Evolutionary conservation across 2,888 invertebrate genomes (phyloP).

Genomic region (Heliothis peltigera): DNA sequence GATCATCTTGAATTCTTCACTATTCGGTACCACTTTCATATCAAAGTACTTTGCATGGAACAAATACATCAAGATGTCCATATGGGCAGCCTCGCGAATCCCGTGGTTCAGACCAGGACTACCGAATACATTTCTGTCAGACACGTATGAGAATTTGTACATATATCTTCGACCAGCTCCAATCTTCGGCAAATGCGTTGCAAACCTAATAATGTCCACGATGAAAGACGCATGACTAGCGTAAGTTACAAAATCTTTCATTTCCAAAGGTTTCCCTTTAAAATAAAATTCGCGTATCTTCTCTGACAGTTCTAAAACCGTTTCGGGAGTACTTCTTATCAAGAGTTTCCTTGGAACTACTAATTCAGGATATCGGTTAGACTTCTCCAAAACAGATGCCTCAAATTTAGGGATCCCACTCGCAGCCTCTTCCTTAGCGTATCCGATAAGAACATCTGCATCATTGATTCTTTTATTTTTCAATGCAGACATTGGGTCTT

Average conservation of each 20-base stretch:
- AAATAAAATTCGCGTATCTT: slow-evolving; percentile 71
- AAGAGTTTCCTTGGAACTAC: slow-evolving; percentile 71
- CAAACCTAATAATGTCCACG: slow-evolving; percentile 60
- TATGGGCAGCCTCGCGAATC: slow-evolving; percentile 71
- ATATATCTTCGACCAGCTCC: slow-evolving; percentile 40
- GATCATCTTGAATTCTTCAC: slow-evolving; percentile 70
- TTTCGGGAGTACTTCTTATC: slow-evolving; percentile 53
- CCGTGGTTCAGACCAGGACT: slow-evolving; percentile 65
- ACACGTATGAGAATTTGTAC: slow-evolving; percentile 66
- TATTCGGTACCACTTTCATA: slow-evolving; percentile 66
- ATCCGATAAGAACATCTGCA: slow-evolving; percentile 92
- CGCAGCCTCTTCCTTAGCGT: slow-evolving; percentile 91
- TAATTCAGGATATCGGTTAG: slow-evolving; percentile 67
- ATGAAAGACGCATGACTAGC: slow-evolving; percentile 58
- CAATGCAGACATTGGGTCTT: slow-evolving; percentile 63
- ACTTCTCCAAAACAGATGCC: slow-evolving; percentile 39
- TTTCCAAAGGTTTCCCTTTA: slow-evolving; percentile 53
- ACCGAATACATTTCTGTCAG: slow-evolving; percentile 71
- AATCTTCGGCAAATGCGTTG: slow-evolving; percentile 39
- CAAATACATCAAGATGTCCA: slow-evolving; percentile 77
- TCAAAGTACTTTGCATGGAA: slow-evolving; percentile 68
- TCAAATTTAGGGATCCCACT: slow-evolving; percentile 52
- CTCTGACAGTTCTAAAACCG: slow-evolving; percentile 66
- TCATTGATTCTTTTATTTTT: slow-evolving; percentile 82
- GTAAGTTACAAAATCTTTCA: slow-evolving; percentile 66